A percentile compares a stretch with the other conserved stretches of the same genome.
These are phyloP conservation scores for Scotopteryx bipunctaria DNA, from an alignment of 2,888 invertebrate genomes.

Conservation along the genomic window DNA sequence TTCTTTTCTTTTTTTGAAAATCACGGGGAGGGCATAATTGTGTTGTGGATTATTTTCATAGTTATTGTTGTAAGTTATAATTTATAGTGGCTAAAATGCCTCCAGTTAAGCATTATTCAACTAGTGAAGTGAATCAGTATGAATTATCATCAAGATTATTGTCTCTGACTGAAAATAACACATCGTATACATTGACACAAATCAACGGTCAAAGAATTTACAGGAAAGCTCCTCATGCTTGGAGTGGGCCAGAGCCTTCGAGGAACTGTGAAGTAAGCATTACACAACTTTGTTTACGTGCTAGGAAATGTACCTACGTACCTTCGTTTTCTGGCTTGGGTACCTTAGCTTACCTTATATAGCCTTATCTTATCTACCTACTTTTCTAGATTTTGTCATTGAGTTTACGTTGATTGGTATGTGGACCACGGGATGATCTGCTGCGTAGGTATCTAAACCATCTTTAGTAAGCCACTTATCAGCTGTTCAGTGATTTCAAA, in stretches of 20 bases:
- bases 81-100: constrained; percentile 72
- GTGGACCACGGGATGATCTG: too few species aligned
- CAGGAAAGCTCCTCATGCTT: constrained; percentile 83
- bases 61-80: constrained; percentile 72
- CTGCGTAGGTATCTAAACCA: too few species aligned
- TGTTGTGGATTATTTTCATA: constrained; percentile 59
- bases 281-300: too few species aligned
- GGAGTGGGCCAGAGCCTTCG: constrained; percentile 78
- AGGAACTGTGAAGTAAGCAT: constrained; percentile 86
- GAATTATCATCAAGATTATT: constrained; percentile 80
- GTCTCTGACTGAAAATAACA: constrained; percentile 77
- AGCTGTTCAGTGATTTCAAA: too few species aligned
- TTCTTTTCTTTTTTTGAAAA: constrained; percentile 62
- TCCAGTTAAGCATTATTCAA: constrained; percentile 76
- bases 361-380: too few species aligned
- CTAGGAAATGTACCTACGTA: too few species aligned
- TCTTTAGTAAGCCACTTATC: too few species aligned
- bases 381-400: too few species aligned
- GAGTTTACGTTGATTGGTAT: too few species aligned
- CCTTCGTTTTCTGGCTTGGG: too few species aligned
- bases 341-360: too few species aligned
- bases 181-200: constrained; percentile 81
- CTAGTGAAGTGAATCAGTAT: constrained; percentile 81
- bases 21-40: constrained; percentile 50
- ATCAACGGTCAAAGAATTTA: constrained; percentile 88